Conservation (phyloP, 2,113 vertebrate species). For the Collichthys lucidus region DNA sequence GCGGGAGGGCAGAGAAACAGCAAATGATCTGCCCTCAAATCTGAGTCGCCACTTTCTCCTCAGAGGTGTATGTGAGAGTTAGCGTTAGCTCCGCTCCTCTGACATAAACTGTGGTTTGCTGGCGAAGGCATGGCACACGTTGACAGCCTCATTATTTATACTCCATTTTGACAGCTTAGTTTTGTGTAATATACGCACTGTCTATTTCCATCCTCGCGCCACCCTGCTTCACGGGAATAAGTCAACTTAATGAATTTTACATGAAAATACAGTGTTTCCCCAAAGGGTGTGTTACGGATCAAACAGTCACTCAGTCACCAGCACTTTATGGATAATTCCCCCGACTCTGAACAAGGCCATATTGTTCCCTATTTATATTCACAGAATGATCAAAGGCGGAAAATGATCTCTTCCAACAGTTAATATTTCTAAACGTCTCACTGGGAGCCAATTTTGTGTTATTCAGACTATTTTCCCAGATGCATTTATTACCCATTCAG, state of each 20-base stretch:
- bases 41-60: constrained; percentile 34
- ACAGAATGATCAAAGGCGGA: constrained; percentile 57
- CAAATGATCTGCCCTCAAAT: constrained; percentile 29
- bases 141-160: constrained; percentile 71
- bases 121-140: constrained; percentile 56
- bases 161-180: constrained; percentile 69
- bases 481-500: constrained; percentile 37
- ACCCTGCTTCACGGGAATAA: constrained; percentile 64
- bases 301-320: constrained; percentile 69
- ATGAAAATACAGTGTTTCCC: constrained; percentile 62
- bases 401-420: constrained; percentile 55
- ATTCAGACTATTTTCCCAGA: constrained; percentile 53
- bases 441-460: constrained; percentile 49
- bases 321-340: constrained; percentile 51
- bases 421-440: constrained; percentile 62
- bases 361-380: constrained; percentile 71
- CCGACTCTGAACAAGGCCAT: constrained; percentile 62
- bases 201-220: constrained; percentile 57
- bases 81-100: constrained; percentile 18
- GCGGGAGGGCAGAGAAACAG: constrained; percentile 45
- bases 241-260: constrained; percentile 70
- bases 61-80: constrained; percentile 32
- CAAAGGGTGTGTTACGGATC: constrained; percentile 61
- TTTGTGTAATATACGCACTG: constrained; percentile 60
- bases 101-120: constrained; percentile 65